Base-by-base conservation (phyloP, 2,888 invertebrate genomes). In the Therioaphis trifolii region DNA sequence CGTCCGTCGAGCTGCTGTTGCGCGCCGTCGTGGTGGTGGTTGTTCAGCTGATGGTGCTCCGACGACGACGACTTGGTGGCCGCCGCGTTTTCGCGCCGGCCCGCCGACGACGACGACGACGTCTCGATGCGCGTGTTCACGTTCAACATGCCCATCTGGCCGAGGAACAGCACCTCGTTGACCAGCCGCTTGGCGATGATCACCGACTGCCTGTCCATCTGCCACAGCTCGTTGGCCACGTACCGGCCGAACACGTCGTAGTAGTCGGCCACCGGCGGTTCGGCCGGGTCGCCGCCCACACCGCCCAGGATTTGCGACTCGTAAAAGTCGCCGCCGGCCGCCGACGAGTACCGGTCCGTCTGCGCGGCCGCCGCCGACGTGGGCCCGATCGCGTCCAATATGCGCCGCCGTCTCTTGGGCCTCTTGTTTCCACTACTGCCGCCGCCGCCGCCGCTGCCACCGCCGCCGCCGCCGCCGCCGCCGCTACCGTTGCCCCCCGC, bases 71-170 rank as follows among this genome's bases (percentile, higher is more conserved):
- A 9, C 24, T 29, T 27, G 40, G n/a, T n/a, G n/a, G n/a, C n/a
- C n/a, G n/a, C n/a, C n/a, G 4, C n/a, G 27, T 52, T 49, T 27
- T 79, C 55, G 43, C 71, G 15, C 61, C 21, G 27, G 46, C 21
- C 46, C 4, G 43, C 12, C 27, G 69, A 7, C n/a, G n/a, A n/a
- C n/a, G n/a, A n/a, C n/a, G n/a, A n/a, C 15, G 79, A 71, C 29
- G 69, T 69, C 27, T 78, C 78, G 11, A 78, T 78, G 15, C 80
- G 24, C 12, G 80, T 82, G 72, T 63, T 49, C 3, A 82, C 80
- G 35, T 72, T 72, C 24, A 82, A 24, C 80, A 72, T 82, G 49
- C 80, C 80, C 80, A 82, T 82, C 72, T 82, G 80, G 35, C 80
- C 80, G 46, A 82, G 72, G 61, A 72, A 82, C 61, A 82, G 27